Percentiles rank a stretch among this genome's conserved stretches.
Evolutionary conservation across 2,113 vertebrate species (phyloP).

Genomic region (Phalacrocorax aristotelis): DNA sequence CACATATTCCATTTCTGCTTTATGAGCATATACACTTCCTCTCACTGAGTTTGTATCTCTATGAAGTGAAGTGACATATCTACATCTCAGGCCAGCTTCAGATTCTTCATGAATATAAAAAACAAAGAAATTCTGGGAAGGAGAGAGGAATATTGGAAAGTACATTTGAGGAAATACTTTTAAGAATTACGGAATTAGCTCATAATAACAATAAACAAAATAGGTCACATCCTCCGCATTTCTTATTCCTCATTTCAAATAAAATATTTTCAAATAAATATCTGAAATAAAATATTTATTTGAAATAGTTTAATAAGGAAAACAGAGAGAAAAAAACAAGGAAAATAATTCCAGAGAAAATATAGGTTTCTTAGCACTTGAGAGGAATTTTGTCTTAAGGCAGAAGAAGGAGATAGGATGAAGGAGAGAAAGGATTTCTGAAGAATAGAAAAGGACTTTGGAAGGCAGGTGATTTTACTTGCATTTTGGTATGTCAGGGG

Average conservation of each 20-base stretch:
- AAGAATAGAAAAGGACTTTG: background rate
- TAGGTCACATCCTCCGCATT: background rate
- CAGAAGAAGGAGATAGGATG: background rate
- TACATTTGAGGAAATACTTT: background rate
- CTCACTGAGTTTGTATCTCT: background rate
- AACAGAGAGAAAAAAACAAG: background rate
- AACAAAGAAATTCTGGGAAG: background rate
- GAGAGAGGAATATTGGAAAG: background rate
- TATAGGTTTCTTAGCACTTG: background rate
- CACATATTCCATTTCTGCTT: background rate
- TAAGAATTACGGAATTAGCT: background rate
- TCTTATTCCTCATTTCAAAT: background rate
- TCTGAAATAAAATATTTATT: background rate
- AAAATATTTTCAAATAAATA: background rate
- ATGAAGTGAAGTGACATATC: background rate
- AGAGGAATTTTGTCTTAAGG: background rate
- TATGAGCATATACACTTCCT: background rate
- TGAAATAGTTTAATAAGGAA: background rate
- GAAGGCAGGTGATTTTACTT: background rate
- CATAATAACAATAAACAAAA: background rate
- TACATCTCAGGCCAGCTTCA: background rate
- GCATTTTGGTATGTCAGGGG: background rate
- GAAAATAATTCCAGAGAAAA: background rate
- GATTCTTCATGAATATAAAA: background rate
- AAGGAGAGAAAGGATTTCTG: background rate